A percentile compares a stretch with the other conserved stretches of the same genome.
phyloP scores from a whole-genome alignment of 2,797 vertebrate genomes.

The Enteromius unitaeniatus region DNA sequence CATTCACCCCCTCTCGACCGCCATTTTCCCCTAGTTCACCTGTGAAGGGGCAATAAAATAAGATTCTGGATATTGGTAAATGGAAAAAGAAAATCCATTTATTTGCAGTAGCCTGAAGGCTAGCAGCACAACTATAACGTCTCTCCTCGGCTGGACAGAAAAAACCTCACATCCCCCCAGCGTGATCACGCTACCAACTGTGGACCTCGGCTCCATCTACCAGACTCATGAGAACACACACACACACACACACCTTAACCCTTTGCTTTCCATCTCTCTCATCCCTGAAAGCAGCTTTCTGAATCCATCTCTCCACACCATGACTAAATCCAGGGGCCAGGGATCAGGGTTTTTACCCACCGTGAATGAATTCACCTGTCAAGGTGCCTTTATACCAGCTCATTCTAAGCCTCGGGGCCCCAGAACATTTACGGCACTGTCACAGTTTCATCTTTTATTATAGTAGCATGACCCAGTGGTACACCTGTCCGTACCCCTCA shows the following conservation, averaged over 20 bases:
- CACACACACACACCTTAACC: constrained; percentile 40
- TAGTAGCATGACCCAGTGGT: constrained; percentile 44
- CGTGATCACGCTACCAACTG: constrained; percentile 19
- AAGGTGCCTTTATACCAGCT: constrained; percentile 43
- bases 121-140: constrained; percentile 45
- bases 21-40: constrained; percentile 52
- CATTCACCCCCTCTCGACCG: constrained; percentile 19
- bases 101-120: constrained; percentile 74
- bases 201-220: constrained; percentile 43
- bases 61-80: constrained; percentile 65
- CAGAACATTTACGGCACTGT: constrained; percentile 45
- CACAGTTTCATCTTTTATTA: constrained; percentile 53
- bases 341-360: constrained; percentile 49
- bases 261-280: constrained; percentile 10
- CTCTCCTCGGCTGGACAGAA: constrained; percentile 38
- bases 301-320: constrained; percentile 29
- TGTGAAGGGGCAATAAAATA: constrained; percentile 58
- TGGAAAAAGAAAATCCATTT: constrained; percentile 81
- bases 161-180: constrained; percentile 30
- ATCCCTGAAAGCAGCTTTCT: constrained; percentile 26
- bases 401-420: constrained; percentile 49
- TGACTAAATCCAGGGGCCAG: constrained; percentile 45
- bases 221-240: constrained; percentile 48
- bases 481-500: constrained; percentile 30
- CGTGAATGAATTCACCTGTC: constrained; percentile 42